Percentiles rank a stretch among this genome's conserved stretches.
phyloP scores from a whole-genome alignment of 1,140 invertebrate species.

The Drosophila baimaii region DNA sequence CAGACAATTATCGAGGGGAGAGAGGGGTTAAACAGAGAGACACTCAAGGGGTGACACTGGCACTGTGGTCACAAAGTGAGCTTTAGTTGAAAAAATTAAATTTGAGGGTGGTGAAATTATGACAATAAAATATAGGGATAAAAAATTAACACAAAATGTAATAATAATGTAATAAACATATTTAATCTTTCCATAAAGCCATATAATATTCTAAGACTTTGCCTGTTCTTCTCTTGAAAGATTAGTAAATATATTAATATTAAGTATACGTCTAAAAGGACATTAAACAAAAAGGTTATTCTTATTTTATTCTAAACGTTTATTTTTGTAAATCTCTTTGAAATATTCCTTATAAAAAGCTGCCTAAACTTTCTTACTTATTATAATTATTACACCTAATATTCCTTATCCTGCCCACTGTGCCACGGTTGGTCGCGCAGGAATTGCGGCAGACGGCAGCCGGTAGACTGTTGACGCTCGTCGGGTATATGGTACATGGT shows the following conservation, averaged over 20 bases:
- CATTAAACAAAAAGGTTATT: background rate
- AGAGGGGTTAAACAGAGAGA: conserved; percentile 14
- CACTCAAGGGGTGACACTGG: conserved; percentile 21
- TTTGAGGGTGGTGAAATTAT: background rate
- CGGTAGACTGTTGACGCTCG: conserved; percentile 10
- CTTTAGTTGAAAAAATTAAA: background rate
- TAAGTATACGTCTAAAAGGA: conserved; percentile 10
- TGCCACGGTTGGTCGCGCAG: conserved; percentile 43
- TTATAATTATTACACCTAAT: background rate
- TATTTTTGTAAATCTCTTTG: too few species aligned
- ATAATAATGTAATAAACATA: too few species aligned
- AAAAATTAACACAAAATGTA: background rate
- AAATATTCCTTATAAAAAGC: background rate
- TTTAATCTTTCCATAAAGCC: background rate
- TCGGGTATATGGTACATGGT: conserved; percentile 6
- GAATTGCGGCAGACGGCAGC: conserved; percentile 42
- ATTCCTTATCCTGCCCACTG: background rate
- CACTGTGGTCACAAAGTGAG: conserved; percentile 32
- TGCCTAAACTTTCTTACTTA: background rate
- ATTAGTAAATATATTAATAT: background rate
- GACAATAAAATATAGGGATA: background rate
- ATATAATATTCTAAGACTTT: background rate
- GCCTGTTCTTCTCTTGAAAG: too few species aligned
- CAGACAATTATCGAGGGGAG: conserved; percentile 49
- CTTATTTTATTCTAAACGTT: background rate